Evolutionary conservation across 1,140 invertebrate species (phyloP).

Genomic region (Eulimnadia texana): DNA sequence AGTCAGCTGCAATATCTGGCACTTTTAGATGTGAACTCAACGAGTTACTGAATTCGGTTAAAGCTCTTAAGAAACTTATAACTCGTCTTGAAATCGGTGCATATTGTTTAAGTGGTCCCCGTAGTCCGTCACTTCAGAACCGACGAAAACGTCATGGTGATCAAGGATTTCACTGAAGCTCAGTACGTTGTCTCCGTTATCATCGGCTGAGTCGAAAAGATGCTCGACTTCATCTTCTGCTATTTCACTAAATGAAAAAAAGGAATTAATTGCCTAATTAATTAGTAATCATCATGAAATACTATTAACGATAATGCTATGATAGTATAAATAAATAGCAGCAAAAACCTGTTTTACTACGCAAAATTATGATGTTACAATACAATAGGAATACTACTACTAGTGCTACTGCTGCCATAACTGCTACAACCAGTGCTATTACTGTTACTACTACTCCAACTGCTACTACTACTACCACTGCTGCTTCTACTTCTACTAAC

Average conservation of each 20-base stretch:
- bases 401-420: no score
- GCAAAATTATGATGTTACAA: not conserved
- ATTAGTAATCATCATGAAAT: not conserved
- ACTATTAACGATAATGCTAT: not conserved
- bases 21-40: not conserved
- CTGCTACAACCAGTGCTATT: no score
- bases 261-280: not conserved
- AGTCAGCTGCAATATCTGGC: not conserved
- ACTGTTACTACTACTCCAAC: no score
- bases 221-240: slow-evolving; percentile 83
- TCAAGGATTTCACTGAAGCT: slow-evolving; percentile 73
- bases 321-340: not conserved
- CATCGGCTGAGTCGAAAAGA: slow-evolving; percentile 75
- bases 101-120: slow-evolving; percentile 73
- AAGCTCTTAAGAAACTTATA: slow-evolving; percentile 34
- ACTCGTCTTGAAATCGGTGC: slow-evolving; percentile 64
- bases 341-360: not conserved
- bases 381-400: not conserved
- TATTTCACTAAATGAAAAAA: slow-evolving; percentile 45
- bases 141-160: slow-evolving; percentile 84
- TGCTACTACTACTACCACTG: no score
- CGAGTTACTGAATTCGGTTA: not conserved
- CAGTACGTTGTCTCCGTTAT: slow-evolving; percentile 67
- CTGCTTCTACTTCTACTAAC: no score
- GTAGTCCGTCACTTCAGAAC: slow-evolving; percentile 91